A percentile compares a stretch with the other conserved stretches of the same genome.
Conservation (phyloP, 2,888 invertebrate genomes). For the Aelia acuminata region DNA sequence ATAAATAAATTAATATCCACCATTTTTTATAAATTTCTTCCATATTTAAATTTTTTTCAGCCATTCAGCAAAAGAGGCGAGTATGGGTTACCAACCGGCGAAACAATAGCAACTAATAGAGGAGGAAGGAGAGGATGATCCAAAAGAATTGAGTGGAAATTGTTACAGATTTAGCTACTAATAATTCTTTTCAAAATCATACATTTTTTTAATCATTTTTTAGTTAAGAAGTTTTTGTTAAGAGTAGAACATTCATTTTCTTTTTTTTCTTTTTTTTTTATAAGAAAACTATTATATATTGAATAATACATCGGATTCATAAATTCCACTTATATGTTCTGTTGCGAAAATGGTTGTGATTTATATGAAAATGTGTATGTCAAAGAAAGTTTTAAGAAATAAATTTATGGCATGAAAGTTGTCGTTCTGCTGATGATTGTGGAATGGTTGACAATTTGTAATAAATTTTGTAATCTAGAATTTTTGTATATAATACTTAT, state of each 20-base stretch:
- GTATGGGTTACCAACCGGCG: conserved; percentile 62
- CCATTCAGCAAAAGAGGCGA: conserved; percentile 62
- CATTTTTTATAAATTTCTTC: background rate
- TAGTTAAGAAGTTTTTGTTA: conserved; percentile 8
- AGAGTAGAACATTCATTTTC: background rate
- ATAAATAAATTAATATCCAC: background rate
- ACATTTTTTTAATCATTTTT: conserved; percentile 7
- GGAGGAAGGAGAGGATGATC: background rate
- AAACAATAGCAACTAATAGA: conserved; percentile 61
- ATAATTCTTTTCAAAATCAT: background rate
- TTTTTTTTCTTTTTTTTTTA: background rate
- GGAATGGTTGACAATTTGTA: conserved; percentile 51
- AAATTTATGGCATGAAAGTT: conserved; percentile 18
- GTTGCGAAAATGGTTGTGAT: conserved; percentile 42
- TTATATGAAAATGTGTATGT: conserved; percentile 22
- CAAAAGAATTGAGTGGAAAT: conserved; percentile 17
- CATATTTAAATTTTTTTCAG: conserved; percentile 57
- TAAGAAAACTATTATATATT: background rate
- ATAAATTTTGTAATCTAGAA: conserved; percentile 58
- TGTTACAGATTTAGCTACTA: conserved; percentile 46
- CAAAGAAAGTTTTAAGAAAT: background rate
- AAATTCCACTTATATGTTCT: conserved; percentile 12
- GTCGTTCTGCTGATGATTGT: conserved; percentile 50
- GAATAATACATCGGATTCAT: background rate
- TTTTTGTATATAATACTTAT: conserved; percentile 59